phyloP scores from a whole-genome alignment of 37 sponge, comb jelly and placozoan genomes.

The Mnemiopsis leidyi region DNA sequence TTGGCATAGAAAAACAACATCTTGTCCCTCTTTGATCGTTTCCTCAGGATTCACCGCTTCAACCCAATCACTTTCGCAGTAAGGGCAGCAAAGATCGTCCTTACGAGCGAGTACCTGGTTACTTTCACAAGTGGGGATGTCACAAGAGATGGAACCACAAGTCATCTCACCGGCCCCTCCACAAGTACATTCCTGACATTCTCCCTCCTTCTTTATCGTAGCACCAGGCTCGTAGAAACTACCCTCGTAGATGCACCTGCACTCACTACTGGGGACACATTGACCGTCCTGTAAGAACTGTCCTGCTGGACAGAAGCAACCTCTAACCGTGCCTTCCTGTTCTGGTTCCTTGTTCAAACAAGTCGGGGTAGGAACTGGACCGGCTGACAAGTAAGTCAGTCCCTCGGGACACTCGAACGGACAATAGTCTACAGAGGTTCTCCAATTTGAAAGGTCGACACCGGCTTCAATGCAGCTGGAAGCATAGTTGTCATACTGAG shows the following conservation, averaged over 20 bases:
- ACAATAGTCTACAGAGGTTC: background rate
- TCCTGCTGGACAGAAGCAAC: constrained; percentile 48
- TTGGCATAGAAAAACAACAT: background rate
- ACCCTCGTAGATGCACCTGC: constrained; percentile 49
- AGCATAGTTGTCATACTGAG: constrained; percentile 53
- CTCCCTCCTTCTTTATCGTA: background rate
- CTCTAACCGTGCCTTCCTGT: background rate
- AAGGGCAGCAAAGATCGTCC: constrained; percentile 20
- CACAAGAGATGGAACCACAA: background rate
- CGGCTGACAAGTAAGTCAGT: background rate
- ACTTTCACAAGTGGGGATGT: background rate
- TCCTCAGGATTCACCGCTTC: background rate
- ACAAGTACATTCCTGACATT: constrained; percentile 15
- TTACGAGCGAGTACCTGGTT: background rate
- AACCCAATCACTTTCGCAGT: constrained; percentile 17
- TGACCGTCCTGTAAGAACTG: constrained; percentile 40
- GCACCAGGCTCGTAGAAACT: constrained; percentile 21
- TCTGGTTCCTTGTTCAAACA: constrained; percentile 2
- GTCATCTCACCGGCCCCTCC: constrained; percentile 12
- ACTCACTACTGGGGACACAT: background rate
- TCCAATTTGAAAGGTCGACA: constrained; percentile 25
- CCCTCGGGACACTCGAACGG: constrained; percentile 43
- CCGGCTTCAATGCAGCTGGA: constrained; percentile 28
- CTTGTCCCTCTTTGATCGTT: background rate
- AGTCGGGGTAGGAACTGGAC: constrained; percentile 8